Base-by-base conservation (phyloP, 2,113 vertebrate species). In the Plecturocebus donacophilus region DNA sequence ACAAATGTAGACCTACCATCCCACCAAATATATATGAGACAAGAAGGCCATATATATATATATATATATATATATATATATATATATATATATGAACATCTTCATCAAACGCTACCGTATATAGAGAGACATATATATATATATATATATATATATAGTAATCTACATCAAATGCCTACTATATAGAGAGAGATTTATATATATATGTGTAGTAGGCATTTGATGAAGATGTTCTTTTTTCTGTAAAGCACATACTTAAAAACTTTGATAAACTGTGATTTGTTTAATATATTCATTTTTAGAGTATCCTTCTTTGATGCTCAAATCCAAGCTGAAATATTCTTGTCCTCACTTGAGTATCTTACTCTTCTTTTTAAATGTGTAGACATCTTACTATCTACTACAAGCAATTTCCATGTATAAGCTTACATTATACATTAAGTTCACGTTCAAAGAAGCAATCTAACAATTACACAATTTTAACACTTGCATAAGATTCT, bases 161-260 rank as follows among this genome's bases (percentile, higher is more conserved):
- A 17, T 52, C 52, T 52, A 17, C 5, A 52, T 52, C 52, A 52
- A 52, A 52, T 52, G 5, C 52, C 52, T 52, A 52, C 16, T 52
- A 52, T 52, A 49, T 49, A 52, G 17, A 52, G 14, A 49, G 49
- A 52, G 52, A 42, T 42, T 42, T 23, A 23, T 58, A 3, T 58
- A 23, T 23, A 23, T 58, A 3, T 90, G 96, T 97, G 86, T 61
- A 94, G 16, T 94, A 73, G 73, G 71, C 52, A 95, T 76, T 92
- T 75, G 52, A 91, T 95, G 77, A 97, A 97, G 90, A 96, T 95
- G 68, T 97, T 97, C 42, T 98, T 98, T 98, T 97, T 98, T 88
- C 95, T 96, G n/a, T 95, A 90, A 97, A 96, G 93, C 0, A 96
- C 75, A 98, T 23, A 81, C 20, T 86, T 96, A 40, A 86, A 92